phyloP scores from a whole-genome alignment of 1,140 invertebrate genomes.

The Diachasma alloeum region DNA sequence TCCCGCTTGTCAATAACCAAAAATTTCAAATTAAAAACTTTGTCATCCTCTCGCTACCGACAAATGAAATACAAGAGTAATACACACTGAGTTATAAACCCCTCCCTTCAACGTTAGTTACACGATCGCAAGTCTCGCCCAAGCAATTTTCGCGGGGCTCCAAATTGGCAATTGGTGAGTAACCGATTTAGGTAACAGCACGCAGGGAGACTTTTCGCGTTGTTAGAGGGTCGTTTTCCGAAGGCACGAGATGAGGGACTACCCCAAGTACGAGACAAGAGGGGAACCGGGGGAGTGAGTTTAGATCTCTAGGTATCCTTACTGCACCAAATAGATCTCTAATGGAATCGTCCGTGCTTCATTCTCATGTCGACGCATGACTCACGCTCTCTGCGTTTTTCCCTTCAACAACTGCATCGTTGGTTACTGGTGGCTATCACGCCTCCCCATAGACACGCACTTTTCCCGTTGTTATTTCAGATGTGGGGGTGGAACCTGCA shows the following conservation, averaged over 20 bases:
- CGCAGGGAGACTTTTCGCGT: slow-evolving; percentile 7
- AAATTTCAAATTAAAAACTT: too few relatives aligned
- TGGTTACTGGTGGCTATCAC: not conserved
- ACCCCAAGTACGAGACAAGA: not conserved
- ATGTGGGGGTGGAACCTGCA: not conserved
- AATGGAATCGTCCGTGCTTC: not conserved
- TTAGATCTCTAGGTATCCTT: not conserved
- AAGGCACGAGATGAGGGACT: not conserved
- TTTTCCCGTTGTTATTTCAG: not conserved
- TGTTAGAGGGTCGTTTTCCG: slow-evolving; percentile 4
- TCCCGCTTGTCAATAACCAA: too few relatives aligned
- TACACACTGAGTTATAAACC: not conserved
- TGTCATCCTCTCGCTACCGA: not conserved
- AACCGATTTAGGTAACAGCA: slow-evolving; percentile 37
- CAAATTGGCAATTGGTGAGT: slow-evolving; percentile 45
- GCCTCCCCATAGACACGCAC: not conserved
- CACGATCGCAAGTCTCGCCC: not conserved
- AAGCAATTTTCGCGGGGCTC: slow-evolving; percentile 40
- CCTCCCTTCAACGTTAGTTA: not conserved
- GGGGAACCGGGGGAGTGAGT: not conserved
- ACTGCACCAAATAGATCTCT: not conserved
- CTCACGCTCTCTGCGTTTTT: not conserved
- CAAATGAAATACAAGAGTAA: not conserved
- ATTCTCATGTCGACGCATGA: not conserved
- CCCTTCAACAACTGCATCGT: not conserved